Conservation (phyloP, 1,140 invertebrate genomes). For the Nautilus pompilius region DNA sequence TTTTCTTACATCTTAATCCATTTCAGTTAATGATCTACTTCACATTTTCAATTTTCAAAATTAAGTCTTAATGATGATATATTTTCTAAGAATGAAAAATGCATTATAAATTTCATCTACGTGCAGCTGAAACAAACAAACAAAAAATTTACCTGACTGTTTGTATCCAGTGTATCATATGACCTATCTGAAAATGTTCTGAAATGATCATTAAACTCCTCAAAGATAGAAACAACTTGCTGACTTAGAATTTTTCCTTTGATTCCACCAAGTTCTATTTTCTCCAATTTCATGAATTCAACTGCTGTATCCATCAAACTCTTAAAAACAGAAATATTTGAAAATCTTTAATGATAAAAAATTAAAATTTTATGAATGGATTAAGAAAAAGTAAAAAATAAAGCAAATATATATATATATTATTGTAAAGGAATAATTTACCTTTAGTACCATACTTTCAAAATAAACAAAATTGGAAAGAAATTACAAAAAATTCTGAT, state of each 20-base stretch:
- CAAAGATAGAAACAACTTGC: conserved; percentile 68
- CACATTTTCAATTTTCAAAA: no score
- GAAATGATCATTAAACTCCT: conserved; percentile 86
- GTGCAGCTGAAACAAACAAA: no score
- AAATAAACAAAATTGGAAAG: background rate
- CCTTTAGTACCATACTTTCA: background rate
- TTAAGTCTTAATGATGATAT: no score
- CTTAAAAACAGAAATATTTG: no score
- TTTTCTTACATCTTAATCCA: no score
- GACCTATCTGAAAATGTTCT: conserved; percentile 80
- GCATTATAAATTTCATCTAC: no score
- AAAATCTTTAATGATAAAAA: background rate
- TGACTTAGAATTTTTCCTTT: conserved; percentile 76
- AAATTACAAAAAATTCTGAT: background rate
- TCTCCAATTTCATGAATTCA: conserved; percentile 92
- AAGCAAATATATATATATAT: background rate
- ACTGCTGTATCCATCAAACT: conserved; percentile 88
- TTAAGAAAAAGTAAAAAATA: background rate
- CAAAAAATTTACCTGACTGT: conserved; percentile 64
- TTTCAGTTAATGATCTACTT: no score
- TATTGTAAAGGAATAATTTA: background rate
- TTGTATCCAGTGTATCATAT: conserved; percentile 82
- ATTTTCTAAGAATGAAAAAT: no score
- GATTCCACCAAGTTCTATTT: conserved; percentile 90
- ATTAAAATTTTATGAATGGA: no score